Evolutionary conservation across 2,888 invertebrate genomes (phyloP), one percentile per base, ranked within the genome.

Genomic region (Drosophila setosimentum): DNA sequence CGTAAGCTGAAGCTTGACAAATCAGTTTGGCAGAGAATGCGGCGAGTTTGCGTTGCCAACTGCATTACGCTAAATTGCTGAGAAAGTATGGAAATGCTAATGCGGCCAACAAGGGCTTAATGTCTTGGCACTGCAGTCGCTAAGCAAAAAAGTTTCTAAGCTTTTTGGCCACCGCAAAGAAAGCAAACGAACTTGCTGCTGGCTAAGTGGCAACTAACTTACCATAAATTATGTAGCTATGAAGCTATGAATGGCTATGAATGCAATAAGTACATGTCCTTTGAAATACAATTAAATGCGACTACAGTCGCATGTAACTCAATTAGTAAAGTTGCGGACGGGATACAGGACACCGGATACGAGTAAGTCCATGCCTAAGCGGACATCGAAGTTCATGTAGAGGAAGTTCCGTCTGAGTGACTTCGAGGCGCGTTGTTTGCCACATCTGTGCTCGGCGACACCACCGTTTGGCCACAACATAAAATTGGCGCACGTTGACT

Each of bases 401-500:
- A 58, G 77, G 48, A 62, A 61, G 50, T 62, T 18, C 30, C 37
- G 30, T 62, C 58, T 65, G 75, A 59, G 73, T 61, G 62, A 48
- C 57, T 60, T 40, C 42, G 35, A 61, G 70, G 60, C 48, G 60
- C 35, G 13, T n/a, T 49, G 58, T 29, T 73, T 65, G 64, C 27
- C 63, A 35, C 55, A 51, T 49, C 60, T 57, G 42, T 48, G 37
- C 24, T 61, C 61, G 64, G 57, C 63, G 63, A 63, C 42, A 13
- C 33, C 42, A 18, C n/a, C 27, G n/a, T 54, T 35, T 72, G 62
- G 67, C 69, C 79, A 69, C 87, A 87, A 76, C 81, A 63, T 71
- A 49, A 89, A 89, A 89, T 85, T 89, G 89, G 82, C 69, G 82
- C 88, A 89, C 84, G 89, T 87, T 87, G 85, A 66, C 80, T 80